Evolutionary conservation across 2,888 invertebrate genomes (phyloP).

Genomic region (Clistopyga incitator): DNA sequence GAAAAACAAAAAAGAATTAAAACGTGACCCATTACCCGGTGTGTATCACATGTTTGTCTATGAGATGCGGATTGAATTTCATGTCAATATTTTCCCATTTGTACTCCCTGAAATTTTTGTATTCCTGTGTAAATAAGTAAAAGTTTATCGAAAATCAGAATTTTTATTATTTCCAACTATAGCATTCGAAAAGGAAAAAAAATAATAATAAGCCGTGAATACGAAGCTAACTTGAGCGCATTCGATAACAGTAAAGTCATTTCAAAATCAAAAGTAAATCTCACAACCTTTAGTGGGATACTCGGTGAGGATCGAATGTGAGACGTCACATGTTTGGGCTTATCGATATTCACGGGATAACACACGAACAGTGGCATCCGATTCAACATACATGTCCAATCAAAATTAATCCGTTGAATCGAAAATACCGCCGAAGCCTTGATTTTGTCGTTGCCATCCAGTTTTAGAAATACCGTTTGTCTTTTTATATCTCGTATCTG

Average conservation of each 20-base stretch:
- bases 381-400: background rate
- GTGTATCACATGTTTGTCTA: no score
- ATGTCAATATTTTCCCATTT: no score
- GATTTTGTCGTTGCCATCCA: background rate
- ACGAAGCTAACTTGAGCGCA: background rate
- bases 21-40: no score
- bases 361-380: background rate
- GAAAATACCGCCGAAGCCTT: background rate
- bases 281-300: background rate
- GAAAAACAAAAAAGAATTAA: no score
- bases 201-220: no score
- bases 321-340: background rate
- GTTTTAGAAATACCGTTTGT: background rate
- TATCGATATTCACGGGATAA: slow-evolving; percentile 60
- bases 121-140: no score
- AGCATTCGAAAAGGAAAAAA: no score
- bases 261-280: slow-evolving; percentile 36
- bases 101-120: no score
- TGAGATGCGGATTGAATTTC: no score
- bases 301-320: background rate
- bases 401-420: slow-evolving; percentile 16
- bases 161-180: no score
- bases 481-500: background rate
- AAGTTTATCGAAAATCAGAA: no score
- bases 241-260: background rate